phyloP scores from a whole-genome alignment of 2,797 vertebrate species.

The Gymnodraco acuticeps region DNA sequence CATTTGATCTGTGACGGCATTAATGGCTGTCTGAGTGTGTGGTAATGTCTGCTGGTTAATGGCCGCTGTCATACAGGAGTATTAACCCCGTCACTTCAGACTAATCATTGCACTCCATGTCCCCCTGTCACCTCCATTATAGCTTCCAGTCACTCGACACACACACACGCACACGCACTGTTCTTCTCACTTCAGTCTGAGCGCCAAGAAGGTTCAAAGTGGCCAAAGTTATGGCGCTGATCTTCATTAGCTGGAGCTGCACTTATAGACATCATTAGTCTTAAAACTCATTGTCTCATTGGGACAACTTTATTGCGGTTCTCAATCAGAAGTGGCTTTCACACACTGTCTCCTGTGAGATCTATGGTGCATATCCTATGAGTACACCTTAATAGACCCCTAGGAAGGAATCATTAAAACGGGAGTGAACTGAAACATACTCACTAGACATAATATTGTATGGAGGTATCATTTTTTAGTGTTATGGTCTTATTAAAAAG shows the following conservation, averaged over 20 bases:
- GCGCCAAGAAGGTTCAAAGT: constrained; percentile 32
- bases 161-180: too few relatives aligned
- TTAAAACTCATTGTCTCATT: constrained; percentile 64
- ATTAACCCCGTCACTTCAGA: constrained; percentile 68
- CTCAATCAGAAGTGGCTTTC: constrained; percentile 50
- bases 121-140: constrained; percentile 51
- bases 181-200: constrained; percentile 22
- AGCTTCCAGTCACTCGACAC: constrained; percentile 35
- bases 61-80: constrained; percentile 54
- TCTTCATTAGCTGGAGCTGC: constrained; percentile 3
- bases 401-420: constrained; percentile 37
- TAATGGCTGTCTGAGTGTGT: constrained; percentile 62
- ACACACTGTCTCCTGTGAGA: constrained; percentile 52
- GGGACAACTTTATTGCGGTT: constrained; percentile 51
- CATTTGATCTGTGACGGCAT: constrained; percentile 61
- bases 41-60: constrained; percentile 65
- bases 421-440: constrained; percentile 27
- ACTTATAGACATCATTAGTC: constrained; percentile 71
- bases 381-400: constrained; percentile 43
- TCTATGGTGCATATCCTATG: constrained; percentile 49
- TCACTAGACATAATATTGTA: constrained; percentile 37
- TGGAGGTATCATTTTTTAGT: constrained; percentile 38
- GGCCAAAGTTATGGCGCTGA: constrained; percentile 35
- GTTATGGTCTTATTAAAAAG: constrained; percentile 36
- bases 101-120: constrained; percentile 51